Conservation (phyloP, 2,888 invertebrate species). For the Marronus borbonicus region DNA sequence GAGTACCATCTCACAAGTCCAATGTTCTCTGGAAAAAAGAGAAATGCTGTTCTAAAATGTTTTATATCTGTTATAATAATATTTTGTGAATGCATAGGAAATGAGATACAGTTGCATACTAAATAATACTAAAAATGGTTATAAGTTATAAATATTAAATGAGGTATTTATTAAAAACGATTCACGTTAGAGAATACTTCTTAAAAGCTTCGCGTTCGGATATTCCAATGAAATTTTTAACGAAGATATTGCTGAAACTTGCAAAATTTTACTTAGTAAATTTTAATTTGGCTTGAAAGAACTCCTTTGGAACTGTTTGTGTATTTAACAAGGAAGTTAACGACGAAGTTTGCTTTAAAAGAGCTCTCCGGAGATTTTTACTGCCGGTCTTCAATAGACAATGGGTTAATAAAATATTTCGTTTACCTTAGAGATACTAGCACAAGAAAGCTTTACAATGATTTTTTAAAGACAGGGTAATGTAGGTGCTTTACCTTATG, state of each 20-base stretch:
- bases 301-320: slow-evolving; percentile 25
- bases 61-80: too few relatives aligned
- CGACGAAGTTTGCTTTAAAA: slow-evolving; percentile 26
- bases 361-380: slow-evolving; percentile 14
- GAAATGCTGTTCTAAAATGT: too few relatives aligned
- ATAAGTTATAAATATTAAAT: too few relatives aligned
- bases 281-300: slow-evolving; percentile 31
- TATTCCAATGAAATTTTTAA: slow-evolving; percentile 5
- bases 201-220: neutral
- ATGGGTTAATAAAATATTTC: slow-evolving; percentile 40
- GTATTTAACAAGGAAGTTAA: slow-evolving; percentile 37
- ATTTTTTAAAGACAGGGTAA: too few relatives aligned
- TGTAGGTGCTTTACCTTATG: too few relatives aligned
- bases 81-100: too few relatives aligned
- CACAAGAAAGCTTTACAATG: neutral
- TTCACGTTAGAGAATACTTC: slow-evolving; percentile 23
- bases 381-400: slow-evolving; percentile 24
- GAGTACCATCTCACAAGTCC: too few relatives aligned
- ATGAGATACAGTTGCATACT: too few relatives aligned
- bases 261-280: slow-evolving; percentile 22
- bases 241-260: neutral
- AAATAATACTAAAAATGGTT: too few relatives aligned
- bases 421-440: slow-evolving; percentile 21
- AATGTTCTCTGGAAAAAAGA: too few relatives aligned
- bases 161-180: neutral